phyloP scores from a whole-genome alignment of 2,888 invertebrate genomes.

The Perdita meconis region DNA sequence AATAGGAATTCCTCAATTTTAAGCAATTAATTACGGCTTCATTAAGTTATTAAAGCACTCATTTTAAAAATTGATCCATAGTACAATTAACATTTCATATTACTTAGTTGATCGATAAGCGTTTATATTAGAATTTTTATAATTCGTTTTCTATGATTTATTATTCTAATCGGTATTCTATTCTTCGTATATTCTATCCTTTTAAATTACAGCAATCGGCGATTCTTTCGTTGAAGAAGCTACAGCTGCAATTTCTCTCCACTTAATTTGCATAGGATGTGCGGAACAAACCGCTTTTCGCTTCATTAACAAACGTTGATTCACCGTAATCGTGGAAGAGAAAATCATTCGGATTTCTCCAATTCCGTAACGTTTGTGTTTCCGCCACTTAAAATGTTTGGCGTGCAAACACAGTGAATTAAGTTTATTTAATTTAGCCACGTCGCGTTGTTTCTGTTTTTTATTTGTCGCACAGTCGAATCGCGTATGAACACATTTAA shows the following conservation, averaged over 20 bases:
- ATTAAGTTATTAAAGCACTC: neutral
- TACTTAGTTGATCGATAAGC: neutral
- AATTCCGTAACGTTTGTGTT: slow-evolving; percentile 12
- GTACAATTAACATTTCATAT: neutral
- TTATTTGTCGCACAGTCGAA: neutral
- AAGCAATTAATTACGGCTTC: neutral
- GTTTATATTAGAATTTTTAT: neutral
- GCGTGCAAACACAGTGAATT: neutral
- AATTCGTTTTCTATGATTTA: too few relatives aligned
- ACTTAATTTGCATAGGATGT: slow-evolving; percentile 39
- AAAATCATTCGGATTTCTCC: slow-evolving; percentile 34
- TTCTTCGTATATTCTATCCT: neutral
- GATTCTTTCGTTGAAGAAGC: neutral
- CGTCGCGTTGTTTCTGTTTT: neutral
- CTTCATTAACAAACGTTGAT: slow-evolving; percentile 44
- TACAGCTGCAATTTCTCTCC: slow-evolving; percentile 12
- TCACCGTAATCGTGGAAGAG: slow-evolving; percentile 29
- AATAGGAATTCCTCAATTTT: too few relatives aligned
- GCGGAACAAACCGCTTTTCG: slow-evolving; percentile 40
- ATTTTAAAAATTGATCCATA: neutral
- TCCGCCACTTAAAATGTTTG: slow-evolving; percentile 3
- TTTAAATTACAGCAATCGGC: neutral
- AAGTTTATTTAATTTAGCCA: slow-evolving; percentile 2
- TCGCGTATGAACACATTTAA: neutral
- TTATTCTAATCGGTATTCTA: neutral